Conservation (phyloP, 2,797 vertebrate species). For the Esox masquinongy region DNA sequence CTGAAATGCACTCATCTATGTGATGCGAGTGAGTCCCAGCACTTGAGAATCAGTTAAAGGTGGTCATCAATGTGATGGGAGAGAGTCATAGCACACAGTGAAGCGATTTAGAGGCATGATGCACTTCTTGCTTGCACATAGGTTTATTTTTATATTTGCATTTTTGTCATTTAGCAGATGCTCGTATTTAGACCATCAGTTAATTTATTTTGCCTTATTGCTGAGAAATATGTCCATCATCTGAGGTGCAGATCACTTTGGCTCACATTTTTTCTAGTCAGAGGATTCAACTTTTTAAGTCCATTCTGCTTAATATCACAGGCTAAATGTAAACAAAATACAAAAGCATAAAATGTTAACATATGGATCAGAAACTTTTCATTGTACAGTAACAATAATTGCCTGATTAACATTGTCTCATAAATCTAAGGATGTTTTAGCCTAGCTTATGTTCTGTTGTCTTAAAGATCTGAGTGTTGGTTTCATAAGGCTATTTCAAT, state of each 20-base stretch:
- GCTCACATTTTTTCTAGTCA: slow-evolving; percentile 52
- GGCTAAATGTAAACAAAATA: slow-evolving; percentile 36
- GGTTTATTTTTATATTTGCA: no score
- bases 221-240: slow-evolving; percentile 53
- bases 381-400: slow-evolving; percentile 43
- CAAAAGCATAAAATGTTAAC: slow-evolving; percentile 30
- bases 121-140: slow-evolving; percentile 26
- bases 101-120: not conserved
- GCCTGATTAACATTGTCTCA: slow-evolving; percentile 50
- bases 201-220: slow-evolving; percentile 31
- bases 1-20: slow-evolving; percentile 62
- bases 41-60: not conserved
- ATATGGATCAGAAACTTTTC: slow-evolving; percentile 47
- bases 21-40: slow-evolving; percentile 62
- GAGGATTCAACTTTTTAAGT: slow-evolving; percentile 49
- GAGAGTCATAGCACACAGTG: no score
- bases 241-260: slow-evolving; percentile 64
- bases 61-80: no score
- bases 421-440: slow-evolving; percentile 42
- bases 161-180: no score
- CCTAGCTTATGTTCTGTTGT: slow-evolving; percentile 28
- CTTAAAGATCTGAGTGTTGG: slow-evolving; percentile 18
- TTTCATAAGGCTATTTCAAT: not conserved
- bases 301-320: slow-evolving; percentile 45
- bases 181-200: no score